Evolutionary conservation across 2,113 vertebrate species (phyloP), one percentile per base, ranked within the genome.

Genomic region (Lasiurus borealis): DNA sequence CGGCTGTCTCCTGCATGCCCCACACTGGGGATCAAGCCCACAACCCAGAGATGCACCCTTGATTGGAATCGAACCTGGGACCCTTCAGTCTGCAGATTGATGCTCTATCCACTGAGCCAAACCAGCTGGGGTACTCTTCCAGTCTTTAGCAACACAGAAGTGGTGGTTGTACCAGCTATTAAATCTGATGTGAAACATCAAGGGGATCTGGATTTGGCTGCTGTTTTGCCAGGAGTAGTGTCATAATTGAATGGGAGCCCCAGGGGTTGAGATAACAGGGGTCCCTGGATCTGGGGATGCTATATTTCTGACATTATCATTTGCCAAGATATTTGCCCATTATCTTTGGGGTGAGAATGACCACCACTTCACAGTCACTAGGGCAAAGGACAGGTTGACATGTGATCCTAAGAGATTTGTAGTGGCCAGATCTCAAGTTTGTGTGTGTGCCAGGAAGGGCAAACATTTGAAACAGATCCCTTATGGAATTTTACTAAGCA

Each of bases 131-230:
- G 21, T 8, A 23, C 54, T 23, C 19, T 57, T 57, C n/a, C 27
- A 40, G 2, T 94, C 21, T 92, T 85, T 82, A 92, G 82, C 52
- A 64, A 78, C 27, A 68, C 71, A 40, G 48, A 69, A 73, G 64
- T 34, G 9, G 12, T 68, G 14, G n/a, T 85, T 40, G 6, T 75
- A 44, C 81, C n/a, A 77, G 27, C 62, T 89, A 6, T 40, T 36
- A 82, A 66, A 66, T 94, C 71, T 86, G 62, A 94, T 57, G 9
- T 57, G 75, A 96, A 86, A 31, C 36, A 34, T 82, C 16, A 75
- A 81, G 69, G 25, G 23, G 71, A 50, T 82, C 77, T 88, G 36
- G 29, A 66, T 88, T 84, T 93, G 64, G 64, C 71, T 68, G 29
- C n/a, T 69, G 1, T 13, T 66, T 96, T 93, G 90, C 36, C 54